A percentile compares a stretch with the other conserved stretches of the same genome.
These are phyloP conservation scores for Rousettus madagascariensis DNA, from an alignment of 2,797 vertebrate genomes.

Conservation along the genomic window DNA sequence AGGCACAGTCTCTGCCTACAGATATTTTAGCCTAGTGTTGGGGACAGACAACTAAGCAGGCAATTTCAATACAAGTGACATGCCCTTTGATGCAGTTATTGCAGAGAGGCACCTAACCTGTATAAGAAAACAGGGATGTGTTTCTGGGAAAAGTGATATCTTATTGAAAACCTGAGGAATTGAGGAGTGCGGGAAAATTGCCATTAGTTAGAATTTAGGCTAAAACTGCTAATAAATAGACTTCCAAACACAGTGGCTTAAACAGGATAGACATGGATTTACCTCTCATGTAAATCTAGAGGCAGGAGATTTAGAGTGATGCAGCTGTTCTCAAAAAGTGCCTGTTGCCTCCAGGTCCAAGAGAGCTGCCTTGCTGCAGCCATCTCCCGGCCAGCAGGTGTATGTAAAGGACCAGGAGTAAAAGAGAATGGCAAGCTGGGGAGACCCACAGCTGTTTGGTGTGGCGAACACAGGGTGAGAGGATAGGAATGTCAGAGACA, in stretches of 20 bases:
- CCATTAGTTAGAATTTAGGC: background rate
- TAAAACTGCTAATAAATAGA: background rate
- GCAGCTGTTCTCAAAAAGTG: background rate
- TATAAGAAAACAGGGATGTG: background rate
- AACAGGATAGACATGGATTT: background rate
- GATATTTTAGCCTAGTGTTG: background rate
- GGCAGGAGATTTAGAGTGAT: background rate
- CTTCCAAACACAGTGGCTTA: background rate
- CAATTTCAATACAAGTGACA: background rate
- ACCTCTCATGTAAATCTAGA: background rate
- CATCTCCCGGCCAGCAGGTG: background rate
- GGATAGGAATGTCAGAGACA: background rate
- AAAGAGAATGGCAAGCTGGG: background rate
- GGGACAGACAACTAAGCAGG: background rate
- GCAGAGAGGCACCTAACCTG: background rate
- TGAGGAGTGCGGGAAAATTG: background rate
- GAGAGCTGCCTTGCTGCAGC: background rate
- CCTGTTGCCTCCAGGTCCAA: background rate
- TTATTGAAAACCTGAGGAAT: background rate
- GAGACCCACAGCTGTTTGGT: background rate
- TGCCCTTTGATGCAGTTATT: background rate
- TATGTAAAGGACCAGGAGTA: background rate
- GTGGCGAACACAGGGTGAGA: background rate
- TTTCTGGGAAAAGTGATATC: background rate
- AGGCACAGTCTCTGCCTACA: background rate